Conservation (phyloP, 2,797 vertebrate species). For the Acipenser ruthenus region DNA sequence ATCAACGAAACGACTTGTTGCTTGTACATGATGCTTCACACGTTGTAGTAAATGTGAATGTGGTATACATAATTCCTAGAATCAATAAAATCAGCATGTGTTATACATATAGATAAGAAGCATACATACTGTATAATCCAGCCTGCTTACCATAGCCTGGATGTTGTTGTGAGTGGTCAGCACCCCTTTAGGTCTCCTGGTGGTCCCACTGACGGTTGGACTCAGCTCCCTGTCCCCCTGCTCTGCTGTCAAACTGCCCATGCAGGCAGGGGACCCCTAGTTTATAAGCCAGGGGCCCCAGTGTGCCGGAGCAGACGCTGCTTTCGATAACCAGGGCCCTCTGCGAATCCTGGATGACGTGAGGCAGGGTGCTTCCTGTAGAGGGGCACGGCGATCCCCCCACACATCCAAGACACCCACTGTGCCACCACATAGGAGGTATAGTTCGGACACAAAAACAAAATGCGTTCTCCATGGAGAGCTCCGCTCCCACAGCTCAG, state of each 20-base stretch:
- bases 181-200: constrained; percentile 83
- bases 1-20: too few species aligned
- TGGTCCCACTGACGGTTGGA: constrained; percentile 73
- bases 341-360: constrained; percentile 77
- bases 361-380: constrained; percentile 68
- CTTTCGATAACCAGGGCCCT: constrained; percentile 70
- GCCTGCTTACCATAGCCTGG: constrained; percentile 72
- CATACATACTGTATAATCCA: neutral
- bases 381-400: constrained; percentile 77
- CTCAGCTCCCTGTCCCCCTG: neutral
- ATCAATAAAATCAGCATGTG: too few species aligned
- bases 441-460: constrained; percentile 83
- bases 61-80: too few species aligned
- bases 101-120: too few species aligned
- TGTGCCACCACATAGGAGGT: constrained; percentile 85
- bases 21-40: too few species aligned
- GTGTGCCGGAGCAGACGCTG: constrained; percentile 44
- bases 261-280: constrained; percentile 67
- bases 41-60: too few species aligned
- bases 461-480: constrained; percentile 65
- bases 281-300: constrained; percentile 58
- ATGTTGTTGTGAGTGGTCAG: constrained; percentile 79
- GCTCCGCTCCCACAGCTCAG: constrained; percentile 50
- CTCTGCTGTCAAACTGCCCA: constrained; percentile 24
- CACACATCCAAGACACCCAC: constrained; percentile 93